Evolutionary conservation across 2,888 invertebrate species (phyloP).

Genomic region (Adela reaumurella): DNA sequence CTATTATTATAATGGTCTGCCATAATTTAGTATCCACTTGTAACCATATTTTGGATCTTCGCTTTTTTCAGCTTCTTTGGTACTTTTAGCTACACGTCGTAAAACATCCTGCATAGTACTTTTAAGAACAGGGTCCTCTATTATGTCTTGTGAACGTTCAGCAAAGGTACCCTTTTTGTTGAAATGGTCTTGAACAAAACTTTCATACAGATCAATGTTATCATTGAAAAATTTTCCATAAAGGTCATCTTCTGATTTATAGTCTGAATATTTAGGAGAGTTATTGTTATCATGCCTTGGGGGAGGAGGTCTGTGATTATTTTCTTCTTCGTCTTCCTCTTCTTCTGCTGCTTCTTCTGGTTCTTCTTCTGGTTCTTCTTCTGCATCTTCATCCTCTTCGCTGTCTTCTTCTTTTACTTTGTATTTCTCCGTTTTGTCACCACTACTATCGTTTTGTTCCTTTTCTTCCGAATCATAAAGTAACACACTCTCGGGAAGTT

Average conservation of each 20-base stretch:
- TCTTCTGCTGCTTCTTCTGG: conserved; percentile 18
- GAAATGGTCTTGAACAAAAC: conserved; percentile 44
- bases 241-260: conserved; percentile 13
- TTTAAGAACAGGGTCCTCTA: conserved; percentile 27
- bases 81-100: conserved; percentile 35
- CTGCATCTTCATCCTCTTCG: conserved; percentile 14
- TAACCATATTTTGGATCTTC: conserved; percentile 46
- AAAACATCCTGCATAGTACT: conserved; percentile 31
- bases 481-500: conserved; percentile 44
- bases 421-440: conserved; percentile 18
- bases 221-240: conserved; percentile 21
- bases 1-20: conserved; percentile 32
- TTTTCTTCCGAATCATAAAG: conserved; percentile 20
- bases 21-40: conserved; percentile 53
- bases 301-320: conserved; percentile 8
- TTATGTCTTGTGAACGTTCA: conserved; percentile 26
- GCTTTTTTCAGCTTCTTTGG: conserved; percentile 35
- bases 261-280: too few species aligned
- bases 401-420: conserved; percentile 21
- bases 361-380: conserved; percentile 14
- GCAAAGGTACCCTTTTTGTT: conserved; percentile 34
- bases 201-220: conserved; percentile 40
- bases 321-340: conserved; percentile 14
- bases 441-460: conserved; percentile 15
- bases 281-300: too few species aligned